These are phyloP conservation scores for Phrixothrix hirtus DNA, from an alignment of 2,888 invertebrate species.

Conservation along the genomic window DNA sequence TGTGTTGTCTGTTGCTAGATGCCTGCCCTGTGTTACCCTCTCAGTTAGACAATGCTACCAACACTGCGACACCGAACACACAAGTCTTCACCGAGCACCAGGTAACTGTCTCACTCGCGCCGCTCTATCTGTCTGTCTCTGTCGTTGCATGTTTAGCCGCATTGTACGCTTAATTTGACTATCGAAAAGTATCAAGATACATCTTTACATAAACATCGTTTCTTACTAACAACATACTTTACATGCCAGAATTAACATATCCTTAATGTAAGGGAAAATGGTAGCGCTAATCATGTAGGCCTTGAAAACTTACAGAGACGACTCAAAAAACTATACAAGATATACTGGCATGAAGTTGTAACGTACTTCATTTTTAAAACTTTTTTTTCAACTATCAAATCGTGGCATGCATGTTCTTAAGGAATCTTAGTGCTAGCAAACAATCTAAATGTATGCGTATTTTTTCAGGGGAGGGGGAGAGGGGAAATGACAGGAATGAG, in stretches of 20 bases:
- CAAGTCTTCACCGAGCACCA: slow-evolving; percentile 56
- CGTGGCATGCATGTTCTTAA: slow-evolving; percentile 14
- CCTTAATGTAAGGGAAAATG: background rate
- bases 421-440: background rate
- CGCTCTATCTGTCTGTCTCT: slow-evolving; percentile 35
- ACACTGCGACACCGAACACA: slow-evolving; percentile 63
- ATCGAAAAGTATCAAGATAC: slow-evolving; percentile 7
- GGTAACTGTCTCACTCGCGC: slow-evolving; percentile 42
- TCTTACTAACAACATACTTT: slow-evolving; percentile 11
- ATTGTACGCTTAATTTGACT: slow-evolving; percentile 22
- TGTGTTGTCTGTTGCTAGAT: slow-evolving; percentile 94
- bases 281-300: background rate
- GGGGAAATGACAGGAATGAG: slow-evolving; percentile 61
- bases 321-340: background rate
- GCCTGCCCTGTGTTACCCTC: slow-evolving; percentile 88
- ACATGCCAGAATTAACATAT: slow-evolving; percentile 14
- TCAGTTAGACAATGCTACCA: slow-evolving; percentile 85
- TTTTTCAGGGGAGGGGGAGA: slow-evolving; percentile 64
- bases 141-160: slow-evolving; percentile 31
- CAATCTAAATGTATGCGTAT: slow-evolving; percentile 16
- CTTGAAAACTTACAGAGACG: background rate
- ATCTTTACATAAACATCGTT: slow-evolving; percentile 13
- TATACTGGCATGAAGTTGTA: slow-evolving; percentile 18
- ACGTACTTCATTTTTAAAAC: slow-evolving; percentile 3
- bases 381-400: background rate